phyloP scores from a whole-genome alignment of 2,888 invertebrate genomes.

The Dermolepida albohirtum region DNA sequence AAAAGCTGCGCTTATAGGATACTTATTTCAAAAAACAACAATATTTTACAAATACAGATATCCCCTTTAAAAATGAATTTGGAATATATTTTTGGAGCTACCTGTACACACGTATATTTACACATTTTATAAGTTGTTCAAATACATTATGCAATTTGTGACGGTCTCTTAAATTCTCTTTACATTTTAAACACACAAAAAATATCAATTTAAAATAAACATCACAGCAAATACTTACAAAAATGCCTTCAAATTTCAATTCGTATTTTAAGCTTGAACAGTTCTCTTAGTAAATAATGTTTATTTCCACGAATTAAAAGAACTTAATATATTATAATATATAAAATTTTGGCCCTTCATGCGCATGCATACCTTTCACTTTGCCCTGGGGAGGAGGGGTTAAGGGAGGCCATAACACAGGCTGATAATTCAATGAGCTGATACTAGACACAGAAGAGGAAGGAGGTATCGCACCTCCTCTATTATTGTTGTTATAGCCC shows the following conservation, averaged over 20 bases:
- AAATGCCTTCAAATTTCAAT: constrained; percentile 8
- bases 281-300: neutral
- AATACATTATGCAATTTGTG: too few relatives aligned
- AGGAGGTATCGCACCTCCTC: constrained; percentile 66
- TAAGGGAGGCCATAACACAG: constrained; percentile 58
- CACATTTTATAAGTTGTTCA: too few relatives aligned
- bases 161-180: neutral
- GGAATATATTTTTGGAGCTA: too few relatives aligned
- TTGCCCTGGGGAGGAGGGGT: constrained; percentile 61
- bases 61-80: too few relatives aligned
- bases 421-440: constrained; percentile 65
- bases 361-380: constrained; percentile 62
- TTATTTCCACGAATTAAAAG: neutral
- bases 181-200: constrained; percentile 2
- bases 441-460: constrained; percentile 69
- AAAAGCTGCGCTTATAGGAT: too few relatives aligned
- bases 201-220: constrained; percentile 5
- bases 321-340: neutral
- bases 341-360: constrained; percentile 39
- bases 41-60: too few relatives aligned
- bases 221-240: constrained; percentile 31
- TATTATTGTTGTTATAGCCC: constrained; percentile 64
- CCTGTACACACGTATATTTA: too few relatives aligned
- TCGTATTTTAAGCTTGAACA: constrained; percentile 28
- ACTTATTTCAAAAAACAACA: too few relatives aligned